Base-by-base conservation (phyloP, 2,113 vertebrate genomes). In the Petaurus breviceps region DNA sequence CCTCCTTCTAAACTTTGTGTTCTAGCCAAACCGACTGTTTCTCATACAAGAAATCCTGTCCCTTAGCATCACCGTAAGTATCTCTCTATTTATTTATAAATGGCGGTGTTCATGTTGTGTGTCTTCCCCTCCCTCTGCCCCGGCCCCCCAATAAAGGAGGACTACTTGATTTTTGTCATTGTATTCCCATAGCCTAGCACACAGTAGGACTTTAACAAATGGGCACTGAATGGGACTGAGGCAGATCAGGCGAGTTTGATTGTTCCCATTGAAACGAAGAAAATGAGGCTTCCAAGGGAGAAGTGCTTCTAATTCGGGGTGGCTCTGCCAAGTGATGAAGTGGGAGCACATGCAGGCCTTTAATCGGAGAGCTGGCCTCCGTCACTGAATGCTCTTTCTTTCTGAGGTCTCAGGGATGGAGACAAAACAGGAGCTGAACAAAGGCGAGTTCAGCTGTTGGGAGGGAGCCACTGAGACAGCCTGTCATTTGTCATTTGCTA, bases 371-470 rank as follows among this genome's bases (percentile, higher is more conserved):
- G 50, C 47, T 94, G 93, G 89, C 90, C 68, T 96, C 91, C 97
- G 52, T 94, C 92, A 96, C 92, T 94, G 97, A 95, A 97, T 95
- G 95, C 94, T 94, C 94, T 97, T 97, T 97, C 93, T 98, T 95
- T 97, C 92, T 92, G 95, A 97, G 90, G 97, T 52, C 92, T 97
- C 51, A 95, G 57, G 47, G 97, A 95, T 91, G 93, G 94, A 97
- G 96, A 94, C 92, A 95, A 97, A 68, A 95, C 95, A 96, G 95
- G 94, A 97, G 96, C 92, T 95, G 95, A 96, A 97, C 96, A 98
- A 98, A 97, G 96, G 93, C 94, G 51, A 95, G 95, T 96, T 97
- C 96, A 98, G 96, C 94, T 96, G 92, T 97, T 97, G 95, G 93
- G 92, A 97, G 90, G 95, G 97, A 97, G 97, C 97, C 91, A 91